These are phyloP conservation scores for Cassiopea xamachana DNA, from an alignment of 30 jellyfish, hydroid and myxozoan genomes.

Conservation along the genomic window DNA sequence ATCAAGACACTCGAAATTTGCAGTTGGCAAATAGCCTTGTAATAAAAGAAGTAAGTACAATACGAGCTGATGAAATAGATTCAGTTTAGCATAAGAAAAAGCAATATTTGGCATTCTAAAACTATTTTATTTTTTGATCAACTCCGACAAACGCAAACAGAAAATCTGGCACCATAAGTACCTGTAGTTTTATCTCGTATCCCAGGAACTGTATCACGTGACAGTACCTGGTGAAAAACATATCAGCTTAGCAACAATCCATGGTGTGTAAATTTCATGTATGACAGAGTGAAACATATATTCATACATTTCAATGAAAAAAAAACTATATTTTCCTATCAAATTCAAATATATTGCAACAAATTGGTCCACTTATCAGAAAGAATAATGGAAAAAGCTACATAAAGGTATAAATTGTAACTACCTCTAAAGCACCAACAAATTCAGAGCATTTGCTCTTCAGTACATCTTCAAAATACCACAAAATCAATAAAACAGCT, in stretches of 20 bases:
- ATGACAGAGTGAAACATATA: too few relatives aligned
- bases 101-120: too few relatives aligned
- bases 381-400: background rate
- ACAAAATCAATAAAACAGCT: conserved; percentile 52
- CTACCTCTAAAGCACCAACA: conserved; percentile 82
- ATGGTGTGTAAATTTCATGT: too few relatives aligned
- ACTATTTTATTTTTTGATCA: background rate
- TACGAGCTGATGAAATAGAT: background rate
- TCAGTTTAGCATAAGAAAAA: too few relatives aligned
- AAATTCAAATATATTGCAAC: too few relatives aligned
- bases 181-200: conserved; percentile 89
- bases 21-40: background rate
- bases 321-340: too few relatives aligned
- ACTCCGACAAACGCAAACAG: background rate
- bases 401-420: background rate
- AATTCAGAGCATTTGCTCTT: conserved; percentile 76
- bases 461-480: conserved; percentile 84
- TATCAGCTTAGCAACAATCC: background rate
- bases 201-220: conserved; percentile 86
- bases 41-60: background rate
- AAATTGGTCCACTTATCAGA: background rate
- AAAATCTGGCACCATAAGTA: background rate
- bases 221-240: conserved; percentile 53
- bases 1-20: too few relatives aligned
- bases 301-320: too few relatives aligned